Base-by-base conservation (phyloP, 2,888 invertebrate species). In the Melanargia galathea region DNA sequence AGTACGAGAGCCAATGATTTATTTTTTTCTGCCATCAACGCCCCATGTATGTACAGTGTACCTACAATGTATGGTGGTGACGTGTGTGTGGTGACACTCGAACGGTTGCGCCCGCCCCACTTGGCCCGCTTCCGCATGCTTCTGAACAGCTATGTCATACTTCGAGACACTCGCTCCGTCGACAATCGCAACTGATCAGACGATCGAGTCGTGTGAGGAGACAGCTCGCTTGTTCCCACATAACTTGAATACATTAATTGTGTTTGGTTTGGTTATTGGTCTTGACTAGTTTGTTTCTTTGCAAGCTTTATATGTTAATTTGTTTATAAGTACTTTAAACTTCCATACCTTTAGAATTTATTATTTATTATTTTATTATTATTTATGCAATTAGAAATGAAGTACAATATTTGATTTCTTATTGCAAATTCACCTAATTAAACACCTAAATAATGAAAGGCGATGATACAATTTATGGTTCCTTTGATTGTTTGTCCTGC, bases 41-140 rank as follows among this genome's bases (percentile, higher is more conserved):
- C 24, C 30, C 8, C 16, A 8, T 18, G 30, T 30, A 30, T 8
- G 20, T 51, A 26, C n/a, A 38, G 24, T 51, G 24, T 40, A 24
- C 24, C 24, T 22, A n/a, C 8, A n/a, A 2, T 8, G 20, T 45
- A 45, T 5, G 16, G 22, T 11, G 33, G 18, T 51, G 38, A 38
- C 54, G 38, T n/a, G 54, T 24, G 54, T 24, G 38, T 38, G 18
- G 38, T 38, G 43, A 35, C 52, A 52, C 40, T 55, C 40, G 55
- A 43, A 43, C 43, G 24, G 55, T 40, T 11, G 43, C 11, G 62
- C 46, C 56, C 63, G 63, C 63, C 60, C 63, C 63, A 65, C 45
- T 65, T 63, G 63, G 43, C 26, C 30, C 43, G 55, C 56, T 65
- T 65, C 65, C 65, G 65, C 65, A 63, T 65, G 57, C 65, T 48